Evolutionary conservation across 2,888 invertebrate species (phyloP).

Genomic region (Trichopoda pennipes): DNA sequence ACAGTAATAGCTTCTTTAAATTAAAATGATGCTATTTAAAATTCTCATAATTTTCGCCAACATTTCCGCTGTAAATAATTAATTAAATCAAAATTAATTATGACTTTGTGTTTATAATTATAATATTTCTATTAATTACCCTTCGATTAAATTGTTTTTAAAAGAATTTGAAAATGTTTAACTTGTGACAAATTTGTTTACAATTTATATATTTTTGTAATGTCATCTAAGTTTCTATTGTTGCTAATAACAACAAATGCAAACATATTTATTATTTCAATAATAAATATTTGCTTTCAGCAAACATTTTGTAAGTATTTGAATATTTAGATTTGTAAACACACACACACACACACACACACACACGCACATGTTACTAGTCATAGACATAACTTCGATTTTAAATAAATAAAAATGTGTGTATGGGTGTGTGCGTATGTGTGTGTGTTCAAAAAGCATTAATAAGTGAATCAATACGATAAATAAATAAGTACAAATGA

Average conservation of each 20-base stretch:
- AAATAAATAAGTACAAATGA: constrained; percentile 10
- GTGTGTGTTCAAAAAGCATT: neutral
- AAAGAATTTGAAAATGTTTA: neutral
- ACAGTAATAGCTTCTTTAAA: no score
- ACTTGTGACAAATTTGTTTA: neutral
- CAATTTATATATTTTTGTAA: neutral
- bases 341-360: neutral
- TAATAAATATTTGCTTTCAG: constrained; percentile 46
- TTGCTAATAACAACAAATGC: constrained; percentile 20
- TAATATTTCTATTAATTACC: no score
- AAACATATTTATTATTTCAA: constrained; percentile 14
- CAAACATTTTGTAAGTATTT: constrained; percentile 20
- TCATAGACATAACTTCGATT: constrained; percentile 1
- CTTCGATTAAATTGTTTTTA: no score
- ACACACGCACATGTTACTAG: neutral
- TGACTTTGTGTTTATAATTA: no score
- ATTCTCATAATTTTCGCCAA: no score
- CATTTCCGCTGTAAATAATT: no score
- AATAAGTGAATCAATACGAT: constrained; percentile 21
- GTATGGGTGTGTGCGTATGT: no score
- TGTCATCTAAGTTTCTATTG: constrained; percentile 18
- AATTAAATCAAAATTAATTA: no score
- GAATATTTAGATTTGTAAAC: constrained; percentile 8
- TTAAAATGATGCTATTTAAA: no score
- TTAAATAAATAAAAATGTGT: neutral